Evolutionary conservation across 1,140 invertebrate species (phyloP).

Genomic region (Penaeus indicus): DNA sequence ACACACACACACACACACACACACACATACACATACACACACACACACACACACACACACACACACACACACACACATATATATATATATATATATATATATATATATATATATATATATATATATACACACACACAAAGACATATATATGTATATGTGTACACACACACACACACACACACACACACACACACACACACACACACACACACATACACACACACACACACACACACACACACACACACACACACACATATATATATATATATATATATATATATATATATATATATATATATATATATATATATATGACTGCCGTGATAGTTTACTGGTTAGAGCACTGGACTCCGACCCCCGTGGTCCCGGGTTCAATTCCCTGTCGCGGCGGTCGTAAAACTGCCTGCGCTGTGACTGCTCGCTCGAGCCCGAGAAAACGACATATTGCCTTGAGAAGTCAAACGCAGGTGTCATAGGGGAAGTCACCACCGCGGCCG

Average conservation of each 20-base stretch:
- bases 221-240: not conserved
- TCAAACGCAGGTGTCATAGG: too few species aligned
- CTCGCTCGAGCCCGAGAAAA: too few species aligned
- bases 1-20: not conserved
- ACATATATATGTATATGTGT: conserved; percentile 8
- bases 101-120: not conserved
- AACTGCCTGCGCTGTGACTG: too few species aligned
- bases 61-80: not conserved
- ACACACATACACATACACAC: too few species aligned
- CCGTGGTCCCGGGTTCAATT: too few species aligned
- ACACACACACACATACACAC: not conserved
- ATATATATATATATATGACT: too few species aligned
- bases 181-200: not conserved
- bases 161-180: not conserved
- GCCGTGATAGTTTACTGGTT: too few species aligned
- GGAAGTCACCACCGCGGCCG: too few species aligned
- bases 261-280: not conserved
- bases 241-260: not conserved
- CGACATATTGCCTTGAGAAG: too few species aligned
- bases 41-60: too few species aligned
- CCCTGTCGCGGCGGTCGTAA: too few species aligned
- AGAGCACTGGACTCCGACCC: too few species aligned
- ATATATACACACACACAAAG: not conserved
- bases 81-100: conserved; percentile 5
- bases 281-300: not conserved